Percentiles rank a stretch among this genome's conserved stretches.
These are phyloP conservation scores for Gallirallus australis DNA, from an alignment of 2,797 vertebrate genomes.

Conservation along the genomic window DNA sequence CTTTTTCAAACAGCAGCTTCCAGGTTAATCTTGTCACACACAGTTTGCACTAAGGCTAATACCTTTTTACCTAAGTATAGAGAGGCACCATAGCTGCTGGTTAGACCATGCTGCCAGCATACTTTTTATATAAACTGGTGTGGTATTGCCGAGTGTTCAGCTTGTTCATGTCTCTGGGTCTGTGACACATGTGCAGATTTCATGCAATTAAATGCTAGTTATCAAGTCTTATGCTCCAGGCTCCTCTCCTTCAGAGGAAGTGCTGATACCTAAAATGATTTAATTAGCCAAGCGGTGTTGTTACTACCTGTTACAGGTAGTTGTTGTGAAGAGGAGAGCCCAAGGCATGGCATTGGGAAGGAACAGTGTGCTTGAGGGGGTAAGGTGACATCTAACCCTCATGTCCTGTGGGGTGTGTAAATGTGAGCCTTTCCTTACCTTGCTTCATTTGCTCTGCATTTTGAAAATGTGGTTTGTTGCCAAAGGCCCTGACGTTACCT, in stretches of 20 bases:
- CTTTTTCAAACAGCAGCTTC: background rate
- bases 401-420: background rate
- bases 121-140: background rate
- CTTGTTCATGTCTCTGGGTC: background rate
- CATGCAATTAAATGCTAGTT: background rate
- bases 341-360: background rate
- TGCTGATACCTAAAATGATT: background rate
- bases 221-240: background rate
- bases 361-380: background rate
- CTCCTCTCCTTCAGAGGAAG: background rate
- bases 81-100: background rate
- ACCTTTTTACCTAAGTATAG: background rate
- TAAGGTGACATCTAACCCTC: background rate
- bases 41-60: background rate
- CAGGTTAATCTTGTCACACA: background rate
- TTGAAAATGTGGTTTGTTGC: background rate
- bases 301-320: background rate
- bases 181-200: background rate
- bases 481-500: background rate
- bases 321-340: background rate
- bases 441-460: background rate
- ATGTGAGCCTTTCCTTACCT: background rate
- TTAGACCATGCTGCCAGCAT: background rate
- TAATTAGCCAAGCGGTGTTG: background rate
- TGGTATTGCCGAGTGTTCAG: background rate